Base-by-base conservation (phyloP, 2,797 vertebrate species). In the Numenius phaeopus region DNA sequence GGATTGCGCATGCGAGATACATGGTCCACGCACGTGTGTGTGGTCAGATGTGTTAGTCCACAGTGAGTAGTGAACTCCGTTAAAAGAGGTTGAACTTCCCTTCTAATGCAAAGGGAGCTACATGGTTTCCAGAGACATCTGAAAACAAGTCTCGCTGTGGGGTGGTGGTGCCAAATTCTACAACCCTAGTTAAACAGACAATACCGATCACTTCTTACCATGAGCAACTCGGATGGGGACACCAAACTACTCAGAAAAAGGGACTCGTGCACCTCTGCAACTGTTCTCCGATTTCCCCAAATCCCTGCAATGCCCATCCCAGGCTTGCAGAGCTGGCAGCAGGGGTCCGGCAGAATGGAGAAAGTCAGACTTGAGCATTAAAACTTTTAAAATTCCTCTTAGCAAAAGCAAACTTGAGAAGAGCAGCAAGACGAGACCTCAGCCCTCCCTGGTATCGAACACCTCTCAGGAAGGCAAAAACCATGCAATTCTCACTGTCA, bases 21-120 rank as follows among this genome's bases (percentile, higher is more conserved):
- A 14, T 0, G 2, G 61, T 22, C 61, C 0, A 0, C 39, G 30
- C 3, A 52, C 30, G 2, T 0, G 4, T 39, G 17, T 46, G 12
- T 2, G 9, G n/a, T 40, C 46, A 62, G 54, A 65, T 18, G 6
- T 6, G 32, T 21, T 5, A 75, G 50, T 5, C 40, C 76, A n/a
- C 1, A 67, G 44, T 0, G 0, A 76, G 47, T 10, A 58, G 30
- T 4, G 7, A 92, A 65, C 44, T 77, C 39, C 5, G 4, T 22
- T 77, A 47, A 90, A 81, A 65, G 0, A 80, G 32, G 18, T 86
- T 27, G 18, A 87, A 66, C 21, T n/a, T 47, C 29, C 47, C 23
- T 67, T 49, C n/a, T 57, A 32, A 71, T 14, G 22, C 47, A 93
- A 77, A 70, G 15, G 11, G 11, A 84, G 22, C 11, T 26, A 39